Conservation (phyloP, 2,888 invertebrate species). For the Selenia dentaria region DNA sequence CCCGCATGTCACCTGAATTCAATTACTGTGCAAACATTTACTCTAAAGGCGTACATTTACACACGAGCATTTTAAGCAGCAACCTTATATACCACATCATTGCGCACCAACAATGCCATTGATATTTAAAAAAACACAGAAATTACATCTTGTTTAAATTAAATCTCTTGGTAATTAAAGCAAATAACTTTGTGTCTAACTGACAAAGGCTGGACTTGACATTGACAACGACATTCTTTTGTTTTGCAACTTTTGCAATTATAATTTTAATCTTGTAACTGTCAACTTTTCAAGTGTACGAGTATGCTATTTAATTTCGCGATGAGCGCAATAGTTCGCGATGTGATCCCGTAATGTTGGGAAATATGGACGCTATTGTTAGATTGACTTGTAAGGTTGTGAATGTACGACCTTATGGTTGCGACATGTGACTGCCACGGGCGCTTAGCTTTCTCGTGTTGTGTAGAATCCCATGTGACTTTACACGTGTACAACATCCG, state of each 20-base stretch:
- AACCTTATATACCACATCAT: too few species aligned
- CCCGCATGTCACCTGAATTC: slow-evolving; percentile 28
- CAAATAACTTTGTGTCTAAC: slow-evolving; percentile 13
- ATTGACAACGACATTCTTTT: slow-evolving; percentile 28
- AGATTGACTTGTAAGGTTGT: slow-evolving; percentile 7
- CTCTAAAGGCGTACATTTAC: slow-evolving; percentile 13
- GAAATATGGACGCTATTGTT: slow-evolving; percentile 18
- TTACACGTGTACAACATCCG: slow-evolving; percentile 11
- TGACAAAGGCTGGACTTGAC: slow-evolving; percentile 32
- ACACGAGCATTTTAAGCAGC: background rate
- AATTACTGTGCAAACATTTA: slow-evolving; percentile 37
- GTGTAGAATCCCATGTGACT: slow-evolving; percentile 10
- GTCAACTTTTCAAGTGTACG: too few species aligned
- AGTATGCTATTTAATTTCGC: slow-evolving; percentile 1
- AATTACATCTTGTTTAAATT: too few species aligned
- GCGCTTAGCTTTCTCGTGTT: too few species aligned
- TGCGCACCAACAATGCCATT: slow-evolving; percentile 4
- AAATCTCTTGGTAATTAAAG: slow-evolving; percentile 22
- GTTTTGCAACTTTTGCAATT: slow-evolving; percentile 32
- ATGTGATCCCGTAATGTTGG: slow-evolving; percentile 21
- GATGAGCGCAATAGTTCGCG: slow-evolving; percentile 13
- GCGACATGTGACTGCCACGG: slow-evolving; percentile 15
- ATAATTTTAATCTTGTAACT: slow-evolving; percentile 19
- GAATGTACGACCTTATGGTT: slow-evolving; percentile 15
- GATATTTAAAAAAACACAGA: too few species aligned